phyloP scores from a whole-genome alignment of 2,888 invertebrate species.

The Scelioninae gen. 2 region DNA sequence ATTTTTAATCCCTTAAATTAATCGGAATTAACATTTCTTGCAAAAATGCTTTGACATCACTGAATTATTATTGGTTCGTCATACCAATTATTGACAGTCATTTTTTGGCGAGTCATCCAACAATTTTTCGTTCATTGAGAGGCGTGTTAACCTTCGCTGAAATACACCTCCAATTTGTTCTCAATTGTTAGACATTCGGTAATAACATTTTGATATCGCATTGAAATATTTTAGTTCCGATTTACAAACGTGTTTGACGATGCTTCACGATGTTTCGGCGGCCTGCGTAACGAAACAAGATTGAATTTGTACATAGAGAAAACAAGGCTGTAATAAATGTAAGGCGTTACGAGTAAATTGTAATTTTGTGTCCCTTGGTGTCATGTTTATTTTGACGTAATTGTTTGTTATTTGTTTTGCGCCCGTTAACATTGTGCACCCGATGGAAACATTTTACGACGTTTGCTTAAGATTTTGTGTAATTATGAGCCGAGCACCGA shows the following conservation, averaged over 20 bases:
- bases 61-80: too few species aligned
- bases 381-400: constrained; percentile 30
- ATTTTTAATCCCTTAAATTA: too few species aligned
- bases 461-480: constrained; percentile 4
- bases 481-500: neutral
- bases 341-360: constrained; percentile 50
- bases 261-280: constrained; percentile 34
- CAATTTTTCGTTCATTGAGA: too few species aligned
- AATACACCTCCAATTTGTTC: constrained; percentile 10
- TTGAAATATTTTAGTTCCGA: too few species aligned
- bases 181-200: neutral
- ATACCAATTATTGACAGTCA: too few species aligned
- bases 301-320: constrained; percentile 59
- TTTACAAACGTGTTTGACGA: neutral
- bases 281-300: constrained; percentile 40
- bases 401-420: constrained; percentile 31
- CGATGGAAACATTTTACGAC: constrained; percentile 10
- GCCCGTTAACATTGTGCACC: constrained; percentile 7
- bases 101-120: too few species aligned
- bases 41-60: too few species aligned
- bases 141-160: constrained; percentile 15
- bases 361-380: constrained; percentile 42
- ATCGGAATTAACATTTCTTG: too few species aligned
- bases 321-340: constrained; percentile 60
- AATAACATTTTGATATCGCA: too few species aligned